Evolutionary conservation across 2,888 invertebrate genomes (phyloP).

Genomic region (Meghimatium bilineatum): DNA sequence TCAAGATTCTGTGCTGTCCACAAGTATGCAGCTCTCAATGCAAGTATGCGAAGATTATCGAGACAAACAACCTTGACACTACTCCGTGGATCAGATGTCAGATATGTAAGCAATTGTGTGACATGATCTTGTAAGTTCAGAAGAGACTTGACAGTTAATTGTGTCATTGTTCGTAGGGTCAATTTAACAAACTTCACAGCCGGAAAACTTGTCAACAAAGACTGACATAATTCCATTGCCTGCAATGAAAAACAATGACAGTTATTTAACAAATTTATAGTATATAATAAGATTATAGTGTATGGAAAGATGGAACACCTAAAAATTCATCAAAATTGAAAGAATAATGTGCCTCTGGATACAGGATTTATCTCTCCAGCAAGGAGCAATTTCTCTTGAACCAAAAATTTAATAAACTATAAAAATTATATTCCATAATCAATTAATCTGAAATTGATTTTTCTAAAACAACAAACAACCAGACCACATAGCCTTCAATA

Average conservation of each 20-base stretch:
- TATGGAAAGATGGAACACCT: no score
- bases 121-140: constrained; percentile 93
- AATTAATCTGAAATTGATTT: no score
- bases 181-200: constrained; percentile 88
- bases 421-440: no score
- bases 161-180: constrained; percentile 90
- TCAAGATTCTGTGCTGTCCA: constrained; percentile 83
- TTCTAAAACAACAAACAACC: no score
- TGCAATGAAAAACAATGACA: constrained; percentile 73
- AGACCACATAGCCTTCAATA: no score
- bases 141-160: constrained; percentile 90
- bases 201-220: constrained; percentile 86
- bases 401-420: no score
- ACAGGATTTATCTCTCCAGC: no score
- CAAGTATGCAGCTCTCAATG: constrained; percentile 86
- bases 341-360: no score
- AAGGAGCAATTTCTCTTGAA: no score
- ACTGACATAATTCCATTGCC: constrained; percentile 86
- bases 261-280: no score
- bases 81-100: constrained; percentile 84
- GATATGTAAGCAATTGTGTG: constrained; percentile 83
- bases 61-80: constrained; percentile 84
- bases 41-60: constrained; percentile 83
- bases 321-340: no score
- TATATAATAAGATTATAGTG: no score